Conservation (phyloP, 2,113 vertebrate genomes). For the Fulica atra region DNA sequence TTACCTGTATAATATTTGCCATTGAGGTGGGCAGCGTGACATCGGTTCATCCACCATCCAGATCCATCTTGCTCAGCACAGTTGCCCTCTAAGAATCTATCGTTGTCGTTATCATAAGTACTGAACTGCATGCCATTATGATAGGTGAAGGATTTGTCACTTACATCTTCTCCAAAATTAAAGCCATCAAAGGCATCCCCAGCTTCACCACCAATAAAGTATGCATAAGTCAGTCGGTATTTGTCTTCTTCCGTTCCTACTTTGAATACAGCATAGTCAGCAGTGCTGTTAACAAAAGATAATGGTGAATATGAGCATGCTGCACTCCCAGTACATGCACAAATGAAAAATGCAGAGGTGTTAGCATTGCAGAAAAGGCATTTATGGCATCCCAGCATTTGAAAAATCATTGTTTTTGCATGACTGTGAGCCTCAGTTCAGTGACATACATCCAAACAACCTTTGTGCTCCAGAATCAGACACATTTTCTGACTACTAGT, state of each 20-base stretch:
- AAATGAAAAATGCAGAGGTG: neutral
- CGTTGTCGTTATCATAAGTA: constrained; percentile 90
- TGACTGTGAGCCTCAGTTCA: neutral
- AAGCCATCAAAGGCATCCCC: constrained; percentile 91
- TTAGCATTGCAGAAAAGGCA: neutral
- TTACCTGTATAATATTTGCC: constrained; percentile 88
- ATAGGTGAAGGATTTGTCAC: constrained; percentile 87
- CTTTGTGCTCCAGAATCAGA: neutral
- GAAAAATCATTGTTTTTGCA: neutral
- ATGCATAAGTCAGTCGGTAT: constrained; percentile 88
- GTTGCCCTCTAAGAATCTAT: constrained; percentile 82
- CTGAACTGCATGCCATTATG: constrained; percentile 96
- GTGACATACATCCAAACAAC: neutral
- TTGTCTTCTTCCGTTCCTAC: constrained; percentile 83
- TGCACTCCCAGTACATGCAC: neutral
- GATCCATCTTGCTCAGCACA: constrained; percentile 92
- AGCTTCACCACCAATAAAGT: constrained; percentile 85
- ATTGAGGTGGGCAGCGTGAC: constrained; percentile 93
- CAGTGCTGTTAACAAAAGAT: constrained; percentile 75
- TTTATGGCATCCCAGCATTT: neutral
- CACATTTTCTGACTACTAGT: neutral
- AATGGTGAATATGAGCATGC: neutral
- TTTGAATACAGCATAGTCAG: constrained; percentile 89
- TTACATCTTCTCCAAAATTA: constrained; percentile 86
- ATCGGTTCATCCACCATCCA: constrained; percentile 99